phyloP scores from a whole-genome alignment of 53 echinoderm and acorn worm species.

The Glandiceps talaboti region DNA sequence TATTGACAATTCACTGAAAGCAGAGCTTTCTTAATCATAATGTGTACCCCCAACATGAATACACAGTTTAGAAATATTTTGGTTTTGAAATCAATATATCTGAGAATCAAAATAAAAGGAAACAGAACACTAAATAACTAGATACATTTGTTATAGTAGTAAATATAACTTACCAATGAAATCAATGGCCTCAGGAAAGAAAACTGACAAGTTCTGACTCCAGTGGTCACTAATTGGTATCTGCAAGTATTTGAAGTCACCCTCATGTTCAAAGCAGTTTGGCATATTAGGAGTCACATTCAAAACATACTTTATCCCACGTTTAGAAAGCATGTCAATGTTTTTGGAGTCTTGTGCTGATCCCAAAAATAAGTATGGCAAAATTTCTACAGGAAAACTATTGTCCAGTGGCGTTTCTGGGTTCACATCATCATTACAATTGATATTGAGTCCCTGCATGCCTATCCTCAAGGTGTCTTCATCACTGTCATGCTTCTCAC shows the following conservation, averaged over 20 bases:
- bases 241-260: conserved; percentile 74
- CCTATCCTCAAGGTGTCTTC: conserved; percentile 48
- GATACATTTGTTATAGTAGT: no score
- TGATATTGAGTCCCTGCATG: conserved; percentile 71
- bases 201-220: conserved; percentile 91
- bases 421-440: conserved; percentile 41
- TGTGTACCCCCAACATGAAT: no score
- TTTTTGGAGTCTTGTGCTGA: conserved; percentile 88
- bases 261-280: conserved; percentile 84
- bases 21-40: no score
- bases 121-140: no score
- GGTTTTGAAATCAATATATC: no score
- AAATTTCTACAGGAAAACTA: conserved; percentile 80
- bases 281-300: conserved; percentile 98
- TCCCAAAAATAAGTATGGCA: conserved; percentile 84
- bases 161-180: conserved; percentile 85
- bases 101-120: no score
- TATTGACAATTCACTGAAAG: no score
- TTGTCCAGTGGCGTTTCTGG: conserved; percentile 87
- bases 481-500: conserved; percentile 47
- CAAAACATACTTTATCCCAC: conserved; percentile 64
- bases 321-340: conserved; percentile 58
- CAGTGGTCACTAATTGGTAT: conserved; percentile 86
- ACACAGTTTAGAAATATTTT: no score
- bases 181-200: conserved; percentile 92